These are phyloP conservation scores for Dexiosoma caninum DNA, from an alignment of 2,888 invertebrate species.

Conservation along the genomic window DNA sequence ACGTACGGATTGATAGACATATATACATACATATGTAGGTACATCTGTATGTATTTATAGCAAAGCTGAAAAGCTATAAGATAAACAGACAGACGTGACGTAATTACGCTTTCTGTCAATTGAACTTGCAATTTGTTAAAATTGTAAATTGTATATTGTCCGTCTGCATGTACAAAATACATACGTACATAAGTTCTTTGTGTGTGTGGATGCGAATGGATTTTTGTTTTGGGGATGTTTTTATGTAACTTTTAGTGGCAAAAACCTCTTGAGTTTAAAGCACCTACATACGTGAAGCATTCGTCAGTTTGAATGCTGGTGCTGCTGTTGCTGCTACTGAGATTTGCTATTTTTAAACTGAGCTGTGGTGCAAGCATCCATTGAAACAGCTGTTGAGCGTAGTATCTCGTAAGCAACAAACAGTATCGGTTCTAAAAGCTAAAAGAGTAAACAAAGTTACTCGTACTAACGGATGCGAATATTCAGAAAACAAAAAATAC, in stretches of 20 bases:
- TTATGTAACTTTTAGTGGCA: slow-evolving; percentile 27
- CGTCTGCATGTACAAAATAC: background rate
- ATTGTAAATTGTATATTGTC: slow-evolving; percentile 1
- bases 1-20: no score
- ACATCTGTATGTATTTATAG: background rate
- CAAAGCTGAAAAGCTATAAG: slow-evolving; percentile 9
- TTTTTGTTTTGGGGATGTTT: slow-evolving; percentile 27
- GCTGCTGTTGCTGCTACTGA: slow-evolving; percentile 8
- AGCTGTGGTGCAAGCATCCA: slow-evolving; percentile 18
- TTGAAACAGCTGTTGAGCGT: slow-evolving; percentile 54
- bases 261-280: slow-evolving; percentile 48
- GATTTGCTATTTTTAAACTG: slow-evolving; percentile 36
- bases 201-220: background rate
- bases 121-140: background rate
- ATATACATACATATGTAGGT: background rate
- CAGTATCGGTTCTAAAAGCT: slow-evolving; percentile 21
- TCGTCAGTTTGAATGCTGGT: slow-evolving; percentile 12
- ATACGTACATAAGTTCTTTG: no score
- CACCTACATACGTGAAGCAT: slow-evolving; percentile 13
- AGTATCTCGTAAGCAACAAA: slow-evolving; percentile 41
- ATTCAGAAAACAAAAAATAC: background rate
- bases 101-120: slow-evolving; percentile 7
- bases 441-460: background rate
- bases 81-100: slow-evolving; percentile 6
- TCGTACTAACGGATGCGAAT: slow-evolving; percentile 7